phyloP scores from a whole-genome alignment of 2,888 invertebrate species.

The Ennomos erosarius region DNA sequence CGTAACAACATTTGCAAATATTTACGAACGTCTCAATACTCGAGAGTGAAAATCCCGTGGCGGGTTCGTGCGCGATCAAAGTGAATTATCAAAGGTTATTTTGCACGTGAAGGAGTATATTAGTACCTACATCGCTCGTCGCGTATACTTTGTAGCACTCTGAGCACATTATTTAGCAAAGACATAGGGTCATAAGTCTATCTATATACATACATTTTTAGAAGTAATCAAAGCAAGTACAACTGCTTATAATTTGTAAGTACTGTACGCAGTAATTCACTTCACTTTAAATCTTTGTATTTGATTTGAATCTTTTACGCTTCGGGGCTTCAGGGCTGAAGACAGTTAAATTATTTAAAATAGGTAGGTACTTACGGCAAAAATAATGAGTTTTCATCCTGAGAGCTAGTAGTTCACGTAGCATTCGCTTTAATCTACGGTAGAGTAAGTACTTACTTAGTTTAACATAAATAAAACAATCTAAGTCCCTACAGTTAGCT shows the following conservation, averaged over 20 bases:
- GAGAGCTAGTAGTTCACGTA: neutral
- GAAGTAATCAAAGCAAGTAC: too few species aligned
- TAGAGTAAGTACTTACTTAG: constrained; percentile 11
- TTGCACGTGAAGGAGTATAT: neutral
- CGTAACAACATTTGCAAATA: constrained; percentile 14
- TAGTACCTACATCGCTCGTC: neutral
- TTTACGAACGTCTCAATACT: constrained; percentile 7
- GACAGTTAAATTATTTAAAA: too few species aligned
- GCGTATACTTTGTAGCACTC: too few species aligned
- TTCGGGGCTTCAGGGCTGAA: too few species aligned
- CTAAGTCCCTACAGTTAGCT: neutral
- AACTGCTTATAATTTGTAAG: neutral
- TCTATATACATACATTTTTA: too few species aligned
- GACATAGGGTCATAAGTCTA: too few species aligned
- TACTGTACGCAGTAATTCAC: too few species aligned
- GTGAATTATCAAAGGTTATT: constrained; percentile 12
- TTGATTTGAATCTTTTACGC: too few species aligned
- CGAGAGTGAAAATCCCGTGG: constrained; percentile 5
- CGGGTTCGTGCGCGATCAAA: constrained; percentile 6
- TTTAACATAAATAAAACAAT: constrained; percentile 10
- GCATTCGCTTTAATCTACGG: neutral
- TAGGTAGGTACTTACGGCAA: too few species aligned
- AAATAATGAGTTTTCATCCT: too few species aligned
- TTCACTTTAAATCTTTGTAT: too few species aligned
- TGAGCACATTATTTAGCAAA: too few species aligned